Percentiles rank a stretch among this genome's conserved stretches.
phyloP scores from a whole-genome alignment of 2,113 vertebrate genomes.

The Tetraodon nigroviridis region DNA sequence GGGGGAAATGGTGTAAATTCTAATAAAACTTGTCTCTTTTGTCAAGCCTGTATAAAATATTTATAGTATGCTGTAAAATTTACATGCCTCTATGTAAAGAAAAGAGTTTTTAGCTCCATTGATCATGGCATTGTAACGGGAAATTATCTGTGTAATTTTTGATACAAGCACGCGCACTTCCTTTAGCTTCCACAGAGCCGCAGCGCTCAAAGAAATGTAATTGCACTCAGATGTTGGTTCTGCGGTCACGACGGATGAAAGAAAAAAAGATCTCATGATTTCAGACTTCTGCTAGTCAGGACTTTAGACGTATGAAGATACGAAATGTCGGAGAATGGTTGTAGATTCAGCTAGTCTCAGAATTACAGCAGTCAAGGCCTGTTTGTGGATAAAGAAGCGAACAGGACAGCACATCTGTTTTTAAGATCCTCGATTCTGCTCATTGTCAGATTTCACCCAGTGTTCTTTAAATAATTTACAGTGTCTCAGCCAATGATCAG shows the following conservation, averaged over 20 bases:
- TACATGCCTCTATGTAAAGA: constrained; percentile 7
- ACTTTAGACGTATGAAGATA: constrained; percentile 16
- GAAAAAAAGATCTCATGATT: constrained; percentile 21
- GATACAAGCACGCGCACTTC: constrained; percentile 32
- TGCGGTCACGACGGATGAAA: constrained; percentile 24
- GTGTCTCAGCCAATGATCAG: neutral
- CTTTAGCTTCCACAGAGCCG: constrained; percentile 38
- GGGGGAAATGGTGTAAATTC: neutral
- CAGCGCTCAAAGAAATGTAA: constrained; percentile 39
- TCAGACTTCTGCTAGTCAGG: constrained; percentile 6
- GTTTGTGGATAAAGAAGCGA: neutral
- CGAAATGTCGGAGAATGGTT: neutral
- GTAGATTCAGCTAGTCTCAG: neutral
- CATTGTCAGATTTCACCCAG: neutral
- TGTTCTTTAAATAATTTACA: neutral
- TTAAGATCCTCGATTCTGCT: neutral
- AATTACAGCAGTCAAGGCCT: neutral
- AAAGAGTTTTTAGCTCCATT: constrained; percentile 9
- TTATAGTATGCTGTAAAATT: neutral
- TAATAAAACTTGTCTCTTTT: constrained; percentile 7
- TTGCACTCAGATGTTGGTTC: constrained; percentile 31
- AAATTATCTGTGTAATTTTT: constrained; percentile 60
- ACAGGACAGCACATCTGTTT: neutral
- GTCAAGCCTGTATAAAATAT: constrained; percentile 2
- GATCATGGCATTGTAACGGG: constrained; percentile 28